Base-by-base conservation (phyloP, 1,140 invertebrate species). In the Drosophila saltans region DNA sequence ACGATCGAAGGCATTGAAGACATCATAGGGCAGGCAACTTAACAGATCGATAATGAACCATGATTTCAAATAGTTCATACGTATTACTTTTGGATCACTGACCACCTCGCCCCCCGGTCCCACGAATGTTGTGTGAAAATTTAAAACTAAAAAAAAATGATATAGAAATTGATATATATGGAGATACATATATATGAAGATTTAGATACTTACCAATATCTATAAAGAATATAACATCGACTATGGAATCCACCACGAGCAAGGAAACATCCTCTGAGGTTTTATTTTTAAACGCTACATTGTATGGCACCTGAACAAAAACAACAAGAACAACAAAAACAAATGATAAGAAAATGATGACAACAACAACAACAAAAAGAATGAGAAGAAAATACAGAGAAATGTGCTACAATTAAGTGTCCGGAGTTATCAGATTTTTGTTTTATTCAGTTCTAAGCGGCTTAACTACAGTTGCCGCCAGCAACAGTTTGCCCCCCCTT, bases 71-170 rank as follows among this genome's bases (percentile, higher is more conserved):
- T 99, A 99, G 94, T 99, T 99, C 96, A 98, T 98, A 79, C 98
- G 94, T 90, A 99, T 99, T 58, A 96, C 97, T 93, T 98, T 98
- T 1, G 98, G 98, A 93, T 99, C 98, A 81, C 97, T 98, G 80
- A 99, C 98, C 64, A 99, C 98, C 94, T 99, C 98, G 43, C 98
- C 98, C 67, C 98, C 98, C 11, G 98, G 97, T 36, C 99, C 98
- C 75, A 99, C 99, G 94, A 99, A 99, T 63, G 99, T 99, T 69
- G 99, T 99, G 94, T 99, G 99, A 94, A 99, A 99, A 94, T 99
- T 99, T 91, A 99, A 96, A 91, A 99, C 97, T 92, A 3, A 16
- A 16, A 16, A 16, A 16, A 16, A 16, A 16, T 16, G 16, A 16
- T 16, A 16, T 16, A 16, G 16, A 16, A 16, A 16, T 16, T 16